A percentile compares a stretch with the other conserved stretches of the same genome.
phyloP scores from a whole-genome alignment of 2,797 vertebrate species.

The Bradypodion pumilum region DNA sequence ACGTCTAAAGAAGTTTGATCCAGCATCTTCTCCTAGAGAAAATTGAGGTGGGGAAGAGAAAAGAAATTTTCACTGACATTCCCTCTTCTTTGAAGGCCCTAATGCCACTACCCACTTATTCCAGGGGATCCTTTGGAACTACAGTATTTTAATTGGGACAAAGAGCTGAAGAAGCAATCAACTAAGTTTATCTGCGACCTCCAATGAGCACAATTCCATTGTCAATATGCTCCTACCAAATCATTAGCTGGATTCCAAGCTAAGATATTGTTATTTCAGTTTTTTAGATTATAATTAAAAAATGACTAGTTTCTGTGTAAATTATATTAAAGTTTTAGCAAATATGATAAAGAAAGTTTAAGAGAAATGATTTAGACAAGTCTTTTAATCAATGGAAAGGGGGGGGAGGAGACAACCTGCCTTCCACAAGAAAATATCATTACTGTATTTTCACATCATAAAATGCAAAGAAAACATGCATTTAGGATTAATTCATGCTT shows the following conservation, averaged over 20 bases:
- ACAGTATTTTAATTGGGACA: neutral
- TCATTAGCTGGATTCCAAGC: neutral
- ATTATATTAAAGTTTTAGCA: neutral
- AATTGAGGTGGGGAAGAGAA: neutral
- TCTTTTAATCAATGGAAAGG: no score
- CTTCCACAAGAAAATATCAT: neutral
- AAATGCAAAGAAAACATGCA: neutral
- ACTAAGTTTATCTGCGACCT: neutral
- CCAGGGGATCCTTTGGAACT: neutral
- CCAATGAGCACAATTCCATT: neutral
- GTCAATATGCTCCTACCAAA: neutral
- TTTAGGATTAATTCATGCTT: neutral
- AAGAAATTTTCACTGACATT: neutral
- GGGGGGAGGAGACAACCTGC: no score
- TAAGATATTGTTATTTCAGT: neutral
- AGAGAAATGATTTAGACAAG: no score
- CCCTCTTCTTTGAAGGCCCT: neutral
- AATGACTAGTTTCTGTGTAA: neutral
- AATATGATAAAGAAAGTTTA: conserved; percentile 1
- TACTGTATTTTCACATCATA: neutral
- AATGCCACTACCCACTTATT: neutral
- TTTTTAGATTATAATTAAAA: neutral
- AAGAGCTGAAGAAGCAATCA: neutral
- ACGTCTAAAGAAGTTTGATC: neutral
- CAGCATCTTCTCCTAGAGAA: neutral